Evolutionary conservation across 2,888 invertebrate genomes (phyloP), one percentile per base, ranked within the genome.

Genomic region (Brachynemurus nebulosus): DNA sequence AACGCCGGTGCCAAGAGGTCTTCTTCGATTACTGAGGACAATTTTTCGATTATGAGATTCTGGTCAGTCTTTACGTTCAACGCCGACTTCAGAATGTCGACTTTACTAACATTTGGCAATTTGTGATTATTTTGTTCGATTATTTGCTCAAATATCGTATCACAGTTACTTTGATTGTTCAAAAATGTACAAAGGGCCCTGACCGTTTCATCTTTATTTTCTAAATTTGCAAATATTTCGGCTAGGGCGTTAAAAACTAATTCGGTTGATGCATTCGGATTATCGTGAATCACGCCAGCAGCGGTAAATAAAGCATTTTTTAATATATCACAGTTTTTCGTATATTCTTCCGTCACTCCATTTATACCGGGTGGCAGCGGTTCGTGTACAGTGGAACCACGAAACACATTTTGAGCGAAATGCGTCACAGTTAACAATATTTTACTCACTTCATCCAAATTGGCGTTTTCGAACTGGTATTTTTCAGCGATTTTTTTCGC

Each of bases 1-100:
- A 83, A 80, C 1, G 79, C 78, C 7, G 72, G 68, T 1, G 74
- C 72, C 18, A 80, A 70, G 48, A 78, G 67, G 54, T 78, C 77
- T 50, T 74, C 71, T 48, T 74, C 74, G 39, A 82, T 64, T 45
- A 81, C 73, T 51, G 75, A 70, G 16, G 72, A 69, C 17, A 82
- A 65, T 55, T 75, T 74, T 46, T 80, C 76, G 41, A 78, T 66
- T 1, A 80, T 68, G 12, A 75, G 72, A 47, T 74, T 70, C 21
- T 70, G 66, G 46, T 71, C 61, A 53, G 68, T 62, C 51, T 69
- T 68, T 6, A 67, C 60, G 41, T 61, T 68, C 0, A 76, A 59
- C 2, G 74, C 72, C 36, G 75, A 70, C 60, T 69, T 74, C 2
- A 80, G 64, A 25, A 77, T 66, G 50, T 79, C 76, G 4, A 78